A percentile compares a stretch with the other conserved stretches of the same genome.
Evolutionary conservation across 2,113 vertebrate genomes (phyloP).

Genomic region (Corythoichthys intestinalis): DNA sequence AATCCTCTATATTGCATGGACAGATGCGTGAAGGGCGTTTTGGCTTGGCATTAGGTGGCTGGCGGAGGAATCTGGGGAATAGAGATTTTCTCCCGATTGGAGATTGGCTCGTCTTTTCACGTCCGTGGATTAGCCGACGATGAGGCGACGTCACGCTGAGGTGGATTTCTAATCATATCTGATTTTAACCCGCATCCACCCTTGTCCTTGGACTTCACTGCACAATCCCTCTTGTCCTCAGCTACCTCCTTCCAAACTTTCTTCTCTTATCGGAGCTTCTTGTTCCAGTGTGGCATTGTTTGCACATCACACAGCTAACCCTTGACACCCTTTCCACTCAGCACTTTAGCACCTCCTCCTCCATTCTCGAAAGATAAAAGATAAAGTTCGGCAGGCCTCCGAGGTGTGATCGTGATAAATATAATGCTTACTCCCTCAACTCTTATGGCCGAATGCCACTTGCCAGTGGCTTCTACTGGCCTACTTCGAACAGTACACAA

Average conservation of each 20-base stretch:
- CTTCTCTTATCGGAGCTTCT: neutral
- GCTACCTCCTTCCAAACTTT: conserved; percentile 6
- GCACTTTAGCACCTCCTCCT: conserved; percentile 6
- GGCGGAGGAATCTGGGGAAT: conserved; percentile 35
- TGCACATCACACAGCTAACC: conserved; percentile 21
- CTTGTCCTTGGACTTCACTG: conserved; percentile 40
- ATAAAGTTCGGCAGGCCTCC: conserved; percentile 29
- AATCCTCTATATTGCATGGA: conserved; percentile 10
- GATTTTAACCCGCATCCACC: conserved; percentile 33
- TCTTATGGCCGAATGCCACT: conserved; percentile 6
- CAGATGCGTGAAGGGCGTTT: conserved; percentile 45
- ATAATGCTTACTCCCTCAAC: conserved; percentile 43
- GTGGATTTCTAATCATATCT: conserved; percentile 57
- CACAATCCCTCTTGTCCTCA: conserved; percentile 15
- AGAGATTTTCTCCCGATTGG: conserved; percentile 49
- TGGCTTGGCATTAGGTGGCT: conserved; percentile 25
- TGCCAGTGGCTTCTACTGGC: neutral
- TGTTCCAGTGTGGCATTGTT: conserved; percentile 11
- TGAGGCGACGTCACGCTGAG: conserved; percentile 53
- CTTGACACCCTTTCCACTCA: conserved; percentile 12
- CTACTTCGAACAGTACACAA: neutral
- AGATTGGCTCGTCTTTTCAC: conserved; percentile 52
- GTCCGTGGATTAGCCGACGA: conserved; percentile 59
- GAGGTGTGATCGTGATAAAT: conserved; percentile 62
- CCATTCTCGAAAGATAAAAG: conserved; percentile 25